Conservation (phyloP, 2,113 vertebrate genomes). For the Pseudorasbora parva region DNA sequence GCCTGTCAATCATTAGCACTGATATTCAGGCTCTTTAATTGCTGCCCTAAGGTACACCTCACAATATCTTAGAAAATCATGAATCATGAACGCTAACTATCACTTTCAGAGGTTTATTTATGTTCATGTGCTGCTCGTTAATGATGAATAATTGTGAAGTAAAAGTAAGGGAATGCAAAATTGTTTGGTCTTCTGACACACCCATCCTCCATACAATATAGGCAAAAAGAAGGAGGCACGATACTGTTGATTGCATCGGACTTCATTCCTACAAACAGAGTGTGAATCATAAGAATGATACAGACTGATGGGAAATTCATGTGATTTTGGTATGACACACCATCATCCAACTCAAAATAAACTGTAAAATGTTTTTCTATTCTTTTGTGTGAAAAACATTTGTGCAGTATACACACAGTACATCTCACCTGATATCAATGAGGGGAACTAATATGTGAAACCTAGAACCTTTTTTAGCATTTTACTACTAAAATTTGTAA, state of each 20-base stretch:
- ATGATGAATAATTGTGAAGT: slow-evolving; percentile 45
- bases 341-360: not conserved
- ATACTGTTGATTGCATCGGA: not conserved
- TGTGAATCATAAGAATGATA: slow-evolving; percentile 20
- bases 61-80: slow-evolving; percentile 38
- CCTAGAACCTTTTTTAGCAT: not conserved
- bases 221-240: not conserved
- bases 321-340: slow-evolving; percentile 23
- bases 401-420: not conserved
- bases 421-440: not conserved
- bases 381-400: not conserved
- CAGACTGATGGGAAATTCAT: slow-evolving; percentile 3
- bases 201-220: not conserved
- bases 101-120: slow-evolving; percentile 27
- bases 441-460: not conserved
- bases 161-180: slow-evolving; percentile 49
- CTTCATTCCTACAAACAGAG: not conserved
- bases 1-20: slow-evolving; percentile 47
- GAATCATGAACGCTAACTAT: slow-evolving; percentile 28
- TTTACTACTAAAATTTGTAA: not conserved
- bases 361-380: not conserved
- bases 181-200: slow-evolving; percentile 19
- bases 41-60: slow-evolving; percentile 40
- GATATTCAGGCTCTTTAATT: slow-evolving; percentile 49
- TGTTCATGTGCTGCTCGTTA: slow-evolving; percentile 6